A percentile compares a stretch with the other conserved stretches of the same genome.
Evolutionary conservation across 2,113 vertebrate species (phyloP).

Genomic region (Forbesichthys papilliferus): DNA sequence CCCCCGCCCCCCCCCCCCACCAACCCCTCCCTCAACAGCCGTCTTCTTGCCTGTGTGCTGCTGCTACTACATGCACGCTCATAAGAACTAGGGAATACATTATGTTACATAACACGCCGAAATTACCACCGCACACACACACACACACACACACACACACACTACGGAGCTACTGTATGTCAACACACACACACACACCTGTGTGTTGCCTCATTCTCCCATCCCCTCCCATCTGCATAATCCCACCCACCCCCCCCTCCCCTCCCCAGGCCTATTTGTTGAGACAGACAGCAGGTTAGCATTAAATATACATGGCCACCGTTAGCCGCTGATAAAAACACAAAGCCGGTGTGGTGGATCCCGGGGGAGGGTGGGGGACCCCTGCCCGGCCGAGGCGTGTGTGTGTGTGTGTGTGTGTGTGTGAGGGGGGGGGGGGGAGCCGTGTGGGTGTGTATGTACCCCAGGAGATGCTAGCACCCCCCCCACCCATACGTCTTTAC

Average conservation of each 20-base stretch:
- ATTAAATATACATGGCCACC: conserved; percentile 85
- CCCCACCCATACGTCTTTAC: no score
- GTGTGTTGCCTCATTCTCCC: not conserved
- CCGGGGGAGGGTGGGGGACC: conserved; percentile 40
- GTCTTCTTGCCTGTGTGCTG: no score
- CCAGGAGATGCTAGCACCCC: no score
- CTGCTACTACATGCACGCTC: no score
- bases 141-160: not conserved
- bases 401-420: conserved; percentile 22
- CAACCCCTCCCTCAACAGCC: no score
- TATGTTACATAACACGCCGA: no score
- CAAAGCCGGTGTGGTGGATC: conserved; percentile 72
- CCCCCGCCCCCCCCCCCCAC: no score
- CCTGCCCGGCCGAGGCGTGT: conserved; percentile 49
- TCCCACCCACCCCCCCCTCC: conserved; percentile 16
- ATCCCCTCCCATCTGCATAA: not conserved
- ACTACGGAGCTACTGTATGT: no score
- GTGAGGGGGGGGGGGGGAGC: conserved; percentile 42
- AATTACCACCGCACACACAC: not conserved
- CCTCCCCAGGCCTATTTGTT: conserved; percentile 79
- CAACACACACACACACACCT: not conserved
- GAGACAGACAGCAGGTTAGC: conserved; percentile 84
- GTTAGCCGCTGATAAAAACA: conserved; percentile 76
- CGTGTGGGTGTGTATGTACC: conserved; percentile 44
- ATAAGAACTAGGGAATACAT: no score